Evolutionary conservation across 2,113 vertebrate genomes (phyloP).

Genomic region (Oxyura jamaicensis): DNA sequence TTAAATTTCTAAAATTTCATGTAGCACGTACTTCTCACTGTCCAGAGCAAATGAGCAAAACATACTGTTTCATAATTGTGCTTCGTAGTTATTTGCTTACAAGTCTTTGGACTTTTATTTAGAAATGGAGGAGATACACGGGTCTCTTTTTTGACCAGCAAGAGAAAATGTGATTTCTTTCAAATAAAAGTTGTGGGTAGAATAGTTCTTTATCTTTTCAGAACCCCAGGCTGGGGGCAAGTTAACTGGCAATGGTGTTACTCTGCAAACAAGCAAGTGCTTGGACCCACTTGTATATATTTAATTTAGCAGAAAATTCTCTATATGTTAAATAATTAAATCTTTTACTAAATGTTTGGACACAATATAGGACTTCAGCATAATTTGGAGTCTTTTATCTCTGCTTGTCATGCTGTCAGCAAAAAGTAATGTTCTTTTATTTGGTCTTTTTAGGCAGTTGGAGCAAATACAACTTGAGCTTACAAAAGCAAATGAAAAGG

Average conservation of each 20-base stretch:
- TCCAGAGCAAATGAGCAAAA: neutral
- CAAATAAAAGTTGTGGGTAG: neutral
- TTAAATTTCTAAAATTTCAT: neutral
- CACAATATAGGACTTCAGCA: neutral
- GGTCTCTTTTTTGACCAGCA: neutral
- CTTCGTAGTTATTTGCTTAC: neutral
- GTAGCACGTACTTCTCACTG: neutral
- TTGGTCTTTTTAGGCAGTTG: slow-evolving; percentile 78
- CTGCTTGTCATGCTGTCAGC: neutral
- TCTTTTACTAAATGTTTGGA: neutral
- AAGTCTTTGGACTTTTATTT: neutral
- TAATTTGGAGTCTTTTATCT: neutral
- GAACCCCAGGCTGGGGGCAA: neutral
- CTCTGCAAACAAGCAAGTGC: neutral
- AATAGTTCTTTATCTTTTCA: neutral
- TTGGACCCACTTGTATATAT: neutral
- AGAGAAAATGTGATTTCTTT: neutral
- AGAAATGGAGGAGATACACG: neutral
- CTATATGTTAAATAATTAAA: neutral
- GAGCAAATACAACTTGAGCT: slow-evolving; percentile 88
- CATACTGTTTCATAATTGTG: neutral
- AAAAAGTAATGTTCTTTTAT: slow-evolving; percentile 21
- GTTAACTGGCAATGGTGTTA: neutral
- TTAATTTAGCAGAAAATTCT: neutral
- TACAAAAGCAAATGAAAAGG: slow-evolving; percentile 83